Evolutionary conservation across 2,113 vertebrate genomes (phyloP).

Genomic region (Lampris megalopsis): DNA sequence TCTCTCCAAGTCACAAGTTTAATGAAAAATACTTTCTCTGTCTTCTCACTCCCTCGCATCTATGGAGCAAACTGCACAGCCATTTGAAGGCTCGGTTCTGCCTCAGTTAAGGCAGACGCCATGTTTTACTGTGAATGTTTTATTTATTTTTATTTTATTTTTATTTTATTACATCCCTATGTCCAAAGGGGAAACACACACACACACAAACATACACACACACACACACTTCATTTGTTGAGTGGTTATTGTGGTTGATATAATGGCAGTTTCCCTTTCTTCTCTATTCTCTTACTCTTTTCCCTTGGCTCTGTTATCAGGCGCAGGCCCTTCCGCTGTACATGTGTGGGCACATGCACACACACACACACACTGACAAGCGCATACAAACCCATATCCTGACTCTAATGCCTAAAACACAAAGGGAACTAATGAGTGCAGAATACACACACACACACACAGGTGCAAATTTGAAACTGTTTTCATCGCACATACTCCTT

Average conservation of each 20-base stretch:
- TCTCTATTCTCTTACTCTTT: constrained; percentile 31
- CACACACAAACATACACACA: not conserved
- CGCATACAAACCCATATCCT: constrained; percentile 53
- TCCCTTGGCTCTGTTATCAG: constrained; percentile 44
- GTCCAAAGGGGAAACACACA: constrained; percentile 29
- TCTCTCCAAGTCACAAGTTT: constrained; percentile 50
- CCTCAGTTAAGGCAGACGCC: constrained; percentile 35
- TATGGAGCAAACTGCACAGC: constrained; percentile 5
- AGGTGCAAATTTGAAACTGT: constrained; percentile 7
- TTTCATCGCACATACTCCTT: not conserved
- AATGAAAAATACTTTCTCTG: constrained; percentile 24
- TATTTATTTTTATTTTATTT: too few relatives aligned
- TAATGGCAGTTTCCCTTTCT: constrained; percentile 49
- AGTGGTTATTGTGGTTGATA: constrained; percentile 48
- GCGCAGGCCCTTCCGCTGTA: constrained; percentile 45
- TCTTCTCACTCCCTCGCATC: not conserved
- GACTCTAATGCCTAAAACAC: constrained; percentile 51
- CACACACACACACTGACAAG: not conserved
- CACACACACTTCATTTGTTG: constrained; percentile 43
- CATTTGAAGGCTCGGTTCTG: not conserved
- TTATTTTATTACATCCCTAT: constrained; percentile 33
- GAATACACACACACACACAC: constrained; percentile 19
- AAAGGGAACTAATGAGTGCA: constrained; percentile 53
- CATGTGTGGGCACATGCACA: constrained; percentile 8
- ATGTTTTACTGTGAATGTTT: constrained; percentile 23